Base-by-base conservation (phyloP, 2,797 vertebrate species). In the Thunnus albacares region DNA sequence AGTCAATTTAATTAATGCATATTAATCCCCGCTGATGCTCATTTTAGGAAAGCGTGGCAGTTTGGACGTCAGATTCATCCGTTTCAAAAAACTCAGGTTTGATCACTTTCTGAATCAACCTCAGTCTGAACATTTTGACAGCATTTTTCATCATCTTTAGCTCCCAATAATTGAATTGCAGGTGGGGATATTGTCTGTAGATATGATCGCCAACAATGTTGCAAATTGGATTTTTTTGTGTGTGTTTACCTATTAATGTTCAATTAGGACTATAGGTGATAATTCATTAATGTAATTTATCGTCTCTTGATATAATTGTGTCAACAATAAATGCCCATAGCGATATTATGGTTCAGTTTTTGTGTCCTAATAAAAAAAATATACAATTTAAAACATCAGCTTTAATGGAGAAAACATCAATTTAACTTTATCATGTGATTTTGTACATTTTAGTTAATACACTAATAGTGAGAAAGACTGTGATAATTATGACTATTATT, bases 1-100 rank as follows among this genome's bases (percentile, higher is more conserved):
- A 97, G 96, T 97, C 95, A 96, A 97, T 97, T 97, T 97, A 98
- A 98, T 98, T 97, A 98, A 97, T 97, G 95, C 96, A 95, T 96
- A 97, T 97, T 98, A 98, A 98, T 98, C 96, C 95, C 92, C 89
- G 94, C 95, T 96, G 96, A 97, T 97, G 97, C 97, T 97, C 96
- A 97, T 97, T 97, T 97, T 94, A 58, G 64, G 82, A 95, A 96
- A 94, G 92, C 94, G 91, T 62, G 73, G 72, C 86, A 65, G 82
- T 77, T 72, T 81, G 73, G 68, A 87, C 83, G 89, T 93, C 88
- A 91, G 81, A 92, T 90, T 86, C 61, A 71, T 86, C 69, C 38
- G 51, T 87, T 92, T 85, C 71, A 90, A 88, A 87, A 86, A 77
- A 83, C 64, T 26, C 58, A 83, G 78, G 84, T 91, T 87, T 92